phyloP scores from a whole-genome alignment of 2,888 invertebrate species.

The Plusia festucae region DNA sequence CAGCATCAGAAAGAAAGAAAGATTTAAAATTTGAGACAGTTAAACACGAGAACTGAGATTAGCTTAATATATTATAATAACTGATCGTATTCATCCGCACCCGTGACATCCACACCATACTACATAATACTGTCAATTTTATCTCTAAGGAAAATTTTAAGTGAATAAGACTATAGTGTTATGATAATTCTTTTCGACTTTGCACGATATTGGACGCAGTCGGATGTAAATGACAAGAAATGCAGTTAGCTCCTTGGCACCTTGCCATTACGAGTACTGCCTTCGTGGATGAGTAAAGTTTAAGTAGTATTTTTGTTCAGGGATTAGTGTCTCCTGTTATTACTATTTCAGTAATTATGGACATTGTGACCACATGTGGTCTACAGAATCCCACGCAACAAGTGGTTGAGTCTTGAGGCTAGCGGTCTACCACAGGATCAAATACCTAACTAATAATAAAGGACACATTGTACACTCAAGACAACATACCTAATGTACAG shows the following conservation, averaged over 20 bases:
- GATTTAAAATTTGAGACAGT: too few relatives aligned
- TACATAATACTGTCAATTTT: background rate
- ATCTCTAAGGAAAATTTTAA: slow-evolving; percentile 3
- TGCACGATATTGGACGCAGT: slow-evolving; percentile 51
- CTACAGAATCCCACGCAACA: slow-evolving; percentile 62
- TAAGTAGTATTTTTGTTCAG: slow-evolving; percentile 51
- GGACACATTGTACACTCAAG: slow-evolving; percentile 15
- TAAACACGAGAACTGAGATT: too few relatives aligned
- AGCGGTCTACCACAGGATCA: slow-evolving; percentile 57
- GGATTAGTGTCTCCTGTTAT: slow-evolving; percentile 51
- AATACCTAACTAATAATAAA: slow-evolving; percentile 42
- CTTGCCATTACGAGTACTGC: slow-evolving; percentile 63
- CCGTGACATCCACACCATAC: too few relatives aligned
- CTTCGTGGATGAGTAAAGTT: slow-evolving; percentile 59
- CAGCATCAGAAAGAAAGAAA: too few relatives aligned
- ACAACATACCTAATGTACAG: slow-evolving; percentile 15
- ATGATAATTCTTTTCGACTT: slow-evolving; percentile 54
- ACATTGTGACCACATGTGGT: slow-evolving; percentile 55
- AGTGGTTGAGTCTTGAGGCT: slow-evolving; percentile 65
- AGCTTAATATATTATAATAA: too few relatives aligned
- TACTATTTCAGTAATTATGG: slow-evolving; percentile 45
- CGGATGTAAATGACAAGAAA: slow-evolving; percentile 61
- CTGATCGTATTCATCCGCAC: too few relatives aligned
- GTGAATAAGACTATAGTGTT: slow-evolving; percentile 24
- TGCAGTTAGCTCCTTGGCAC: slow-evolving; percentile 62